Percentiles rank a stretch among this genome's conserved stretches.
These are phyloP conservation scores for Lithophane leautieri DNA, from an alignment of 2,888 invertebrate species.

Conservation along the genomic window DNA sequence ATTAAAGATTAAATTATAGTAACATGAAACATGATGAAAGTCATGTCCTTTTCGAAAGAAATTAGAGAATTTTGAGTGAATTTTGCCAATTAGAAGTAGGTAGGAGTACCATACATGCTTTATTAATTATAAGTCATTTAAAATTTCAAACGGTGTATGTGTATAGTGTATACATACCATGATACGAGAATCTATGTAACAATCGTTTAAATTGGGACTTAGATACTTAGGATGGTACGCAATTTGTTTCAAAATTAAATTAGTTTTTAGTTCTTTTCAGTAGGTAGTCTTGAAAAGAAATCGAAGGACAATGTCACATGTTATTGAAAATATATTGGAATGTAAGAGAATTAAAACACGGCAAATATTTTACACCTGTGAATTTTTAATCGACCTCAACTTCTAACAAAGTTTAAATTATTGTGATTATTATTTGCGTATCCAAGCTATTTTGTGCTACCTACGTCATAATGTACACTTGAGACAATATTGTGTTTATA, in stretches of 20 bases:
- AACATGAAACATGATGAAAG: neutral
- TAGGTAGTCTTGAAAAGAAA: neutral
- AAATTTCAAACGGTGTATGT: neutral
- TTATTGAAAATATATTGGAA: neutral
- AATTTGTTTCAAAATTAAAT: neutral
- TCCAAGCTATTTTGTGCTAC: slow-evolving; percentile 36
- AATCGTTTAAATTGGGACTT: neutral
- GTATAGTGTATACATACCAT: no score
- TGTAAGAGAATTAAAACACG: neutral
- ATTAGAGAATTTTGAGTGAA: no score
- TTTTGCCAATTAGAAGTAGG: neutral
- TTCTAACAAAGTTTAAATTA: slow-evolving; percentile 1
- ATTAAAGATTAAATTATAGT: neutral
- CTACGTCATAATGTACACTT: slow-evolving; percentile 64
- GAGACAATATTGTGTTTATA: slow-evolving; percentile 60
- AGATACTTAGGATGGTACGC: neutral
- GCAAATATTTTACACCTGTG: neutral
- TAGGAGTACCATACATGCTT: neutral
- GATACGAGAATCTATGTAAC: neutral
- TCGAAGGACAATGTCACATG: neutral
- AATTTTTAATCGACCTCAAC: slow-evolving; percentile 16
- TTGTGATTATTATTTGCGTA: slow-evolving; percentile 14
- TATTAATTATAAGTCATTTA: neutral
- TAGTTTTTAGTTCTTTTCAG: neutral
- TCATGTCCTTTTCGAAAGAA: neutral